These are phyloP conservation scores for Salminus brasiliensis DNA, from an alignment of 2,113 vertebrate genomes.

Conservation along the genomic window DNA sequence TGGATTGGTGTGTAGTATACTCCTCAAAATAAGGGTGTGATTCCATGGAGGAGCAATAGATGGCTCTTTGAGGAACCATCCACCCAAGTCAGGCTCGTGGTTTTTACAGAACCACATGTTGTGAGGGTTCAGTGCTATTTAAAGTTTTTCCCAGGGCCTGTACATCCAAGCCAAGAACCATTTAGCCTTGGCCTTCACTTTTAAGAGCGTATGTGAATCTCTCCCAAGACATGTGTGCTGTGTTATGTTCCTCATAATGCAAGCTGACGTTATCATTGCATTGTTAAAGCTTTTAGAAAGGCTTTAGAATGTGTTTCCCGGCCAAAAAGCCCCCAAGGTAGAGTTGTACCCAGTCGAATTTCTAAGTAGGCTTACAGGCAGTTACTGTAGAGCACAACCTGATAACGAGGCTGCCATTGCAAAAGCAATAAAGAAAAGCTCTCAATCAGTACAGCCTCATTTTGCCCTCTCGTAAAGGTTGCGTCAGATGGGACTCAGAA, in stretches of 20 bases:
- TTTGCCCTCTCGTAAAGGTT: neutral
- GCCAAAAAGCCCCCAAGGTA: neutral
- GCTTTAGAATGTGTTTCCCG: neutral
- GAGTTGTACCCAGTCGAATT: neutral
- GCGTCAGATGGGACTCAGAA: neutral
- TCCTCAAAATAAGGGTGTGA: too few relatives aligned
- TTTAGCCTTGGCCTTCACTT: neutral
- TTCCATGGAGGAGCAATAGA: too few relatives aligned
- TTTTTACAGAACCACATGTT: too few relatives aligned
- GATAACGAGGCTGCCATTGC: too few relatives aligned
- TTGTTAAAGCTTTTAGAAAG: constrained; percentile 1
- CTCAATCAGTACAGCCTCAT: neutral
- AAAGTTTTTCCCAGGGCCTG: too few relatives aligned
- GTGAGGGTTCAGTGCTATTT: too few relatives aligned
- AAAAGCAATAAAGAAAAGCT: neutral
- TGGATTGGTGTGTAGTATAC: too few relatives aligned
- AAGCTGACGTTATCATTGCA: neutral
- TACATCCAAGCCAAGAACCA: neutral
- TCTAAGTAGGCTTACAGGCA: neutral
- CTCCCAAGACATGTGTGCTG: neutral
- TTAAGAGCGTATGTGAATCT: neutral
- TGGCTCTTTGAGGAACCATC: too few relatives aligned
- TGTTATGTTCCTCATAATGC: neutral
- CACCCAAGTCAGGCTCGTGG: too few relatives aligned
- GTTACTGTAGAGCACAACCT: neutral